Percentiles rank a stretch among this genome's conserved stretches.
phyloP scores from a whole-genome alignment of 2,797 vertebrate genomes.

The Lates japonicus region DNA sequence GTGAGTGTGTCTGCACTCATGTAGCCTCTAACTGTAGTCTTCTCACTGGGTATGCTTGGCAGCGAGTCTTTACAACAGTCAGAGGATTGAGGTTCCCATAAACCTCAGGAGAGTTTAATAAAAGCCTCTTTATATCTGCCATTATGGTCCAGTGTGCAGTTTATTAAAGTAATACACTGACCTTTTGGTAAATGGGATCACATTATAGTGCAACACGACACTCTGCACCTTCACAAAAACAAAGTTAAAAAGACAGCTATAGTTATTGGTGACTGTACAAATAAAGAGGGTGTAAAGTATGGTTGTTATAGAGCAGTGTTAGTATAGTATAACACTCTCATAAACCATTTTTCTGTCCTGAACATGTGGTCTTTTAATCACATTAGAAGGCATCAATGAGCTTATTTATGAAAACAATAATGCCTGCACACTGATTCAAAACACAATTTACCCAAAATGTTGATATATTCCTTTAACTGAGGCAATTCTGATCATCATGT shows the following conservation, averaged over 20 bases:
- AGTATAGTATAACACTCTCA: no score
- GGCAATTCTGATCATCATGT: background rate
- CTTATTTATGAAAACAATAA: background rate
- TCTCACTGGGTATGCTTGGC: constrained; percentile 32
- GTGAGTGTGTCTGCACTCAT: constrained; percentile 6
- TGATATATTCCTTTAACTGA: background rate
- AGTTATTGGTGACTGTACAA: background rate
- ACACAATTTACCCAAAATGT: background rate
- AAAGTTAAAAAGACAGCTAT: background rate
- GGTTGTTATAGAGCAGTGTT: no score
- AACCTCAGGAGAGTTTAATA: constrained; percentile 46
- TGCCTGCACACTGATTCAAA: background rate
- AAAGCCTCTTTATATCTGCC: constrained; percentile 43
- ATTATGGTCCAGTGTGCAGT: constrained; percentile 8
- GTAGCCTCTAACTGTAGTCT: constrained; percentile 8
- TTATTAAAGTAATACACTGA: constrained; percentile 20
- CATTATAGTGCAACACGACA: background rate
- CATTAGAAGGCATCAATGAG: background rate
- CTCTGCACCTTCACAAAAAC: background rate
- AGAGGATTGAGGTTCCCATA: constrained; percentile 26
- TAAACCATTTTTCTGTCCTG: no score
- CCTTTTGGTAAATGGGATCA: constrained; percentile 1
- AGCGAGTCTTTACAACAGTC: constrained; percentile 34
- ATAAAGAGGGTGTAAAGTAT: background rate
- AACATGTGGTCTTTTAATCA: no score